phyloP scores from a whole-genome alignment of 2,113 vertebrate species.

The Lycaon pictus region DNA sequence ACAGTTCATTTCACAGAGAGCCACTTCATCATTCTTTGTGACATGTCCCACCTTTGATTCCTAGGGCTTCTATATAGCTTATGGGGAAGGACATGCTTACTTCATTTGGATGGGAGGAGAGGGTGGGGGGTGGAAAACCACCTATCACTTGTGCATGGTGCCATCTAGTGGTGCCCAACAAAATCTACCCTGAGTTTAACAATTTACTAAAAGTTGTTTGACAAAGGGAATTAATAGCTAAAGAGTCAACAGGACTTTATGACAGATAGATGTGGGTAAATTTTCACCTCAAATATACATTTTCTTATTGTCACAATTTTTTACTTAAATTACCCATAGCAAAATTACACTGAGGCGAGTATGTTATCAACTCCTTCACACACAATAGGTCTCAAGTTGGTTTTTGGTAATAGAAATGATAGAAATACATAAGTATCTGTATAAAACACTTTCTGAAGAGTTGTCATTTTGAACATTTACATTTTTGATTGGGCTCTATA shows the following conservation, averaged over 20 bases:
- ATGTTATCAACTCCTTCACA: conserved; percentile 29
- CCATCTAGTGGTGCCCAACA: conserved; percentile 83
- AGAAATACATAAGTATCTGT: conserved; percentile 66
- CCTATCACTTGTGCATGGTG: conserved; percentile 70
- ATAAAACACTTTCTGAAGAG: conserved; percentile 63
- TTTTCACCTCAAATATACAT: not conserved
- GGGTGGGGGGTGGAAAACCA: fast-evolving
- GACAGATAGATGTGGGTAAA: not conserved
- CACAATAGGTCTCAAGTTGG: conserved; percentile 31
- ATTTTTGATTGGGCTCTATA: not conserved
- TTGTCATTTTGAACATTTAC: conserved; percentile 56
- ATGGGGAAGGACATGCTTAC: fast-evolving
- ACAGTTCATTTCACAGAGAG: not conserved
- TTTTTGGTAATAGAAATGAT: conserved; percentile 71
- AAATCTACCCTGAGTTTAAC: not conserved
- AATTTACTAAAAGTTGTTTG: conserved; percentile 3
- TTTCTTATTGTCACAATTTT: not conserved
- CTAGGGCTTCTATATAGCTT: not conserved
- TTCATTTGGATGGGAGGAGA: not conserved
- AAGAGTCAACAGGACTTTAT: not conserved
- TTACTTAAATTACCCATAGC: conserved; percentile 51
- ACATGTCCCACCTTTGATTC: not conserved
- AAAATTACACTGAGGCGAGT: not conserved
- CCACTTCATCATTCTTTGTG: not conserved
- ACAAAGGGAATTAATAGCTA: not conserved